phyloP scores from a whole-genome alignment of 2,888 invertebrate species.

The Lottia scabra region DNA sequence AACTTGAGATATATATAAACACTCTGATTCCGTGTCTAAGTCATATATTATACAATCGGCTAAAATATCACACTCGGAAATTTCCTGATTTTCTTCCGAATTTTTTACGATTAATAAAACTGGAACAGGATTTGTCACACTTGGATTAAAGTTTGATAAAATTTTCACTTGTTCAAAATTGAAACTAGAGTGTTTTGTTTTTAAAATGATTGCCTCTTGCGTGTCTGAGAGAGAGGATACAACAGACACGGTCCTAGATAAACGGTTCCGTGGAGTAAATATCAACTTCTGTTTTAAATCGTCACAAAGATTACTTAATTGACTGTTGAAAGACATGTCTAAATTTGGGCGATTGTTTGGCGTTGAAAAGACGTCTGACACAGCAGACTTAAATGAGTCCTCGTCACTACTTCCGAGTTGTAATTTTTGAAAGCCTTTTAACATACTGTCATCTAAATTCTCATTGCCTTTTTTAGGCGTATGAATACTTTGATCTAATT shows the following conservation, averaged over 20 bases:
- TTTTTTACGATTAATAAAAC: background rate
- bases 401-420: conserved; percentile 13
- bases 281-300: conserved; percentile 21
- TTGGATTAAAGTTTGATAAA: background rate
- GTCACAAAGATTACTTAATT: conserved; percentile 20
- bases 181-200: background rate
- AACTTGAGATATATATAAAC: background rate
- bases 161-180: background rate
- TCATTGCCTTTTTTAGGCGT: background rate
- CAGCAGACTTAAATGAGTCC: background rate
- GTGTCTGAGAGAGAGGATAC: background rate
- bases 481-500: background rate
- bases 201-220: background rate
- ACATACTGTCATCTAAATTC: conserved; percentile 11
- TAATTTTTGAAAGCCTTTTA: conserved; percentile 10
- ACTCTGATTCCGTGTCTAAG: background rate
- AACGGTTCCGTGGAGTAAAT: conserved; percentile 17
- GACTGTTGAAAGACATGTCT: conserved; percentile 25
- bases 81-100: background rate
- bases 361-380: background rate
- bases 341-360: background rate
- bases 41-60: background rate
- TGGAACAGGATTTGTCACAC: background rate
- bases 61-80: background rate
- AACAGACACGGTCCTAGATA: background rate